Percentiles rank a stretch among this genome's conserved stretches.
Conservation (phyloP, 2,113 vertebrate species). For the Rostratula benghalensis region DNA sequence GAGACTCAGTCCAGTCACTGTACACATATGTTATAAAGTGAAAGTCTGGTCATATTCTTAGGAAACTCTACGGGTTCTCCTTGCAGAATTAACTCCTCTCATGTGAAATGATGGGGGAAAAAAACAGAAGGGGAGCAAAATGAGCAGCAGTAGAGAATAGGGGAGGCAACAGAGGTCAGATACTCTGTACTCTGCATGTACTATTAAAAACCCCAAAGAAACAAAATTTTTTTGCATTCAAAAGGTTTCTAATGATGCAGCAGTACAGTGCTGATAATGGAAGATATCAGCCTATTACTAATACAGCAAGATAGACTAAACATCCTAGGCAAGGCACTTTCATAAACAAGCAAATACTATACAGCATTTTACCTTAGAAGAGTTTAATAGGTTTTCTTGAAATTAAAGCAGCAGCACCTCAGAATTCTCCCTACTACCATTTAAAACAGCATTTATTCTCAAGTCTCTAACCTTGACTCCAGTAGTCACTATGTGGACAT, state of each 20-base stretch:
- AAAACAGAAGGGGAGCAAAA: neutral
- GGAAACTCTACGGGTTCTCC: neutral
- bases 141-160: neutral
- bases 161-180: neutral
- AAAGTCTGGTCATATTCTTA: neutral
- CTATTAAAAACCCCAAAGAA: neutral
- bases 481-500: neutral
- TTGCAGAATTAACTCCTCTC: neutral
- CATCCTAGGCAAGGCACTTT: neutral
- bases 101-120: neutral
- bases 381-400: neutral
- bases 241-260: neutral
- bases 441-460: neutral
- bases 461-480: neutral
- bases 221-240: neutral
- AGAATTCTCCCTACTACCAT: neutral
- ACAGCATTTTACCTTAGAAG: neutral
- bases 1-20: neutral
- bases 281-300: neutral
- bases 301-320: neutral
- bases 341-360: neutral
- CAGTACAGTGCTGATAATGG: neutral
- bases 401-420: neutral
- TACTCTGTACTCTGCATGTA: neutral
- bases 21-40: neutral